Conservation (phyloP, 2,113 vertebrate species). For the Tragelaphus buxtoni region DNA sequence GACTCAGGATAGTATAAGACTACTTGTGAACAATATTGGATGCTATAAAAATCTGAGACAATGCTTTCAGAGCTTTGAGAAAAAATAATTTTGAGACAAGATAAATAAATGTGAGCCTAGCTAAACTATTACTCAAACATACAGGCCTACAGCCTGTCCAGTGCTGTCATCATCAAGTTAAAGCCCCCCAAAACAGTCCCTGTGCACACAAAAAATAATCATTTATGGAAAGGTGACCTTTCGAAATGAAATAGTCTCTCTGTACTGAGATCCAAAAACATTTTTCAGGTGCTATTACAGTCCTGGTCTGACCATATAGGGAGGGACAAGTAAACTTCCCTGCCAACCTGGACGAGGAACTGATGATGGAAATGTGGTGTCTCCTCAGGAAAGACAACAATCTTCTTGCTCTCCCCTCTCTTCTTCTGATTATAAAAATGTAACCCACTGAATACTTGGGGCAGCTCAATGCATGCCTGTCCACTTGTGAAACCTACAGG, state of each 20-base stretch:
- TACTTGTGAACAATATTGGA: background rate
- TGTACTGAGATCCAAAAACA: background rate
- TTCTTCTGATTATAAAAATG: background rate
- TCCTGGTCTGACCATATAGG: background rate
- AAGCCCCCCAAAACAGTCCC: background rate
- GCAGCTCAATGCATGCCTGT: background rate
- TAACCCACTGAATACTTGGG: too few relatives aligned
- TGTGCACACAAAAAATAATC: background rate
- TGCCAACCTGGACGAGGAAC: background rate
- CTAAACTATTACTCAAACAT: background rate
- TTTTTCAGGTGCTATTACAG: background rate
- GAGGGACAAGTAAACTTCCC: background rate
- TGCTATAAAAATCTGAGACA: background rate
- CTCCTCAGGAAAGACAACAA: background rate
- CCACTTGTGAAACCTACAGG: background rate
- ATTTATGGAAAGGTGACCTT: background rate
- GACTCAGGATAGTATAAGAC: background rate
- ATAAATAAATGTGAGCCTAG: background rate
- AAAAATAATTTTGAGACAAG: background rate
- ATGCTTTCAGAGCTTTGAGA: background rate
- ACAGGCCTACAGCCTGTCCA: background rate
- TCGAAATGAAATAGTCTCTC: background rate
- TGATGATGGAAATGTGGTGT: background rate
- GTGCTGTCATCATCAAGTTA: background rate
- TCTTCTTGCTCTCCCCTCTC: background rate